Evolutionary conservation across 2,113 vertebrate genomes (phyloP).

Genomic region (Miniopterus natalensis): DNA sequence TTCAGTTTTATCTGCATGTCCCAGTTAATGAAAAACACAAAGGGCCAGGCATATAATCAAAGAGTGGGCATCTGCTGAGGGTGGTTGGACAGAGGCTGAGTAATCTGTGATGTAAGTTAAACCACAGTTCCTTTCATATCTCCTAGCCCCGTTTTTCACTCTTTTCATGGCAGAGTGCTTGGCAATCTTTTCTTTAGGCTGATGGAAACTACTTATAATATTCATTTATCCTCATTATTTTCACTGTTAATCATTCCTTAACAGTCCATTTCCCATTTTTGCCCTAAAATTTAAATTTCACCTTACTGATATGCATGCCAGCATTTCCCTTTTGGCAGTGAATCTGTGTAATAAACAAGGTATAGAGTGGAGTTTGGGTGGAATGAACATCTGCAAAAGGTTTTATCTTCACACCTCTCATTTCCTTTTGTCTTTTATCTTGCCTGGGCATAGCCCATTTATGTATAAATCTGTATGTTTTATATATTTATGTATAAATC

Average conservation of each 20-base stretch:
- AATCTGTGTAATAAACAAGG: conserved; percentile 26
- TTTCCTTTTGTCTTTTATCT: not conserved
- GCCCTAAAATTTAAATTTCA: conserved; percentile 38
- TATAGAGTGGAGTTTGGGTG: not conserved
- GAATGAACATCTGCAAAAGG: not conserved
- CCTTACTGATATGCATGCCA: not conserved
- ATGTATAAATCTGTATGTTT: not conserved
- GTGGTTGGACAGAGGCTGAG: not conserved
- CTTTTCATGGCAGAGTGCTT: not conserved
- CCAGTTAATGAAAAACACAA: not conserved
- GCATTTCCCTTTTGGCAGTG: not conserved
- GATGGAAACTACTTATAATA: not conserved
- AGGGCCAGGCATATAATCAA: not conserved
- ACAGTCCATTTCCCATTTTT: not conserved
- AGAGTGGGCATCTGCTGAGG: not conserved
- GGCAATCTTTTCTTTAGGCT: not conserved
- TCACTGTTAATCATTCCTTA: conserved; percentile 46
- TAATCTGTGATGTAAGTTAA: not conserved
- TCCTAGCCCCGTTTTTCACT: not conserved
- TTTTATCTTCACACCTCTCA: conserved; percentile 19
- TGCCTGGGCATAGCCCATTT: not conserved
- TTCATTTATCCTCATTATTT: conserved; percentile 24
- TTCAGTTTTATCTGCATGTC: not conserved
- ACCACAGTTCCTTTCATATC: rapidly evolving
- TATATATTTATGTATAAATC: not conserved